These are phyloP conservation scores for Oreotragus oreotragus DNA, from an alignment of 2,113 vertebrate genomes.

Conservation along the genomic window DNA sequence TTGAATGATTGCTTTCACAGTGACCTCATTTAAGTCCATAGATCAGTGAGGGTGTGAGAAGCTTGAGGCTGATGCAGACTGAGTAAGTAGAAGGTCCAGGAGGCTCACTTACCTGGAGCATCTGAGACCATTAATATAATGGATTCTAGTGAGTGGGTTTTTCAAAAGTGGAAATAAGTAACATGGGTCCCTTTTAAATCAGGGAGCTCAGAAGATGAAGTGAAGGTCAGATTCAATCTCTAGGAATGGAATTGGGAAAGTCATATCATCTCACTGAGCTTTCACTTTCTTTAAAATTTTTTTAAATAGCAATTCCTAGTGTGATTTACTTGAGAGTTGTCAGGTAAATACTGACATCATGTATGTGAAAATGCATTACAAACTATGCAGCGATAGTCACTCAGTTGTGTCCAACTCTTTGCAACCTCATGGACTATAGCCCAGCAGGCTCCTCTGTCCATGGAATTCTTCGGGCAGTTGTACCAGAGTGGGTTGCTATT, in stretches of 20 bases:
- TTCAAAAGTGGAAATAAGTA: not conserved
- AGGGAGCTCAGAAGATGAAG: not conserved
- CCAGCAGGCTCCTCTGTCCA: not conserved
- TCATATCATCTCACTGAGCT: not conserved
- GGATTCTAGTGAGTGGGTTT: not conserved
- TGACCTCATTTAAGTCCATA: not conserved
- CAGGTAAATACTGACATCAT: not conserved
- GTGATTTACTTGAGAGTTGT: not conserved
- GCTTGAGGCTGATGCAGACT: not conserved
- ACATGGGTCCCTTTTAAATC: not conserved
- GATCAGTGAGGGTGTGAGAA: not conserved
- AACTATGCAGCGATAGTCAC: not conserved
- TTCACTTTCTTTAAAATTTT: not conserved
- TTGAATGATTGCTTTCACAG: not conserved
- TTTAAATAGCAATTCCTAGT: not conserved
- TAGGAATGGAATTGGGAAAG: not conserved
- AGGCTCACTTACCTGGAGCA: not conserved
- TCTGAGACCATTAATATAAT: not conserved
- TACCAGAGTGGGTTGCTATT: not conserved
- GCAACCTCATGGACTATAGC: not conserved
- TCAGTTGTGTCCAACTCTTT: not conserved
- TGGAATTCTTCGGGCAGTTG: not conserved
- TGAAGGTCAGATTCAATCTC: not conserved
- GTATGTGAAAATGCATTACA: not conserved
- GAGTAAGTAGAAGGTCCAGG: not conserved